phyloP scores from a whole-genome alignment of 2,888 invertebrate species.

The Eulithis prunata region DNA sequence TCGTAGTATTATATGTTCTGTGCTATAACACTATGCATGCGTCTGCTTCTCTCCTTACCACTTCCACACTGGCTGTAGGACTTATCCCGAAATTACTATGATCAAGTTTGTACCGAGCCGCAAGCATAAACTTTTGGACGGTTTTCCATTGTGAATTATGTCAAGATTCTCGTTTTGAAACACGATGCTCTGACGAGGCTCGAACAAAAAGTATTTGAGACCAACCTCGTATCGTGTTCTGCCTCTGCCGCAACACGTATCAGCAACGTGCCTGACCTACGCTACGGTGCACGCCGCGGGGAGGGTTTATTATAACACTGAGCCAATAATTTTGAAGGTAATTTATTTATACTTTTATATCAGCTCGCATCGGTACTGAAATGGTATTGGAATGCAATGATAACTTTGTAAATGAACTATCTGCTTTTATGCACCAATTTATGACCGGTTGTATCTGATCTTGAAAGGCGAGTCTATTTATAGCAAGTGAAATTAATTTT shows the following conservation, averaged over 20 bases:
- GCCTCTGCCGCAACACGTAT: slow-evolving; percentile 25
- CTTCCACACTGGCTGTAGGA: slow-evolving; percentile 49
- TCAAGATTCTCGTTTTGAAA: background rate
- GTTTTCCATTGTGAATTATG: background rate
- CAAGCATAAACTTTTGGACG: background rate
- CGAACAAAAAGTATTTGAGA: slow-evolving; percentile 34
- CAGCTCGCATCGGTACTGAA: slow-evolving; percentile 19
- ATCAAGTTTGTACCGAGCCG: background rate
- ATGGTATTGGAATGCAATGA: slow-evolving; percentile 23
- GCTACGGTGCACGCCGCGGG: slow-evolving; percentile 12
- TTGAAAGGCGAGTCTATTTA: slow-evolving; percentile 10
- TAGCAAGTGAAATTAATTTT: slow-evolving; percentile 16
- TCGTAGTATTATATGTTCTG: too few relatives aligned
- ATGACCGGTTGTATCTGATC: slow-evolving; percentile 17
- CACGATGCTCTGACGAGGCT: slow-evolving; percentile 36
- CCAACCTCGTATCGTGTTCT: slow-evolving; percentile 40
- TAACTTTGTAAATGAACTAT: slow-evolving; percentile 20
- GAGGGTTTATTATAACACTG: slow-evolving; percentile 26
- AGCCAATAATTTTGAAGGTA: slow-evolving; percentile 35
- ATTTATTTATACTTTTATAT: slow-evolving; percentile 34
- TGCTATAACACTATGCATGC: slow-evolving; percentile 61
- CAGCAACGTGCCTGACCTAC: slow-evolving; percentile 33
- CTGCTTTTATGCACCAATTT: slow-evolving; percentile 18
- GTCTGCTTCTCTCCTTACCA: slow-evolving; percentile 51
- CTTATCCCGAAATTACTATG: too few relatives aligned